Evolutionary conservation across 1,140 invertebrate species (phyloP), one percentile per base, ranked within the genome.

Genomic region (Drosophila lacteicornis): DNA sequence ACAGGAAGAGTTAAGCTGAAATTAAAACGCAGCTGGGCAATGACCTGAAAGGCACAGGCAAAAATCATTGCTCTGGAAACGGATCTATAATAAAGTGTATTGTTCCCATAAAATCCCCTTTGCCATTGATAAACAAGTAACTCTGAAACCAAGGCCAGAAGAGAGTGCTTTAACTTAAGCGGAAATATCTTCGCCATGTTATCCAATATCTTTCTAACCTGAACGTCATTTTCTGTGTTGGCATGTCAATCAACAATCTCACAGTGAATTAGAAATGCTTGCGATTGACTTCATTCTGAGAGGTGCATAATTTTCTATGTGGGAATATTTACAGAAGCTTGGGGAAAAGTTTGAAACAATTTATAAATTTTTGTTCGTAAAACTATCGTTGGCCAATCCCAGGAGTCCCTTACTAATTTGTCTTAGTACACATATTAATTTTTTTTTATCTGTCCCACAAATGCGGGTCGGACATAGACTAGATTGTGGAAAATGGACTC

Each of bases 21-120:
- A 86, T 87, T 87, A 86, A 74, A 86, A 69, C 75, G 70, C 70
- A 87, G 62, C 66, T 80, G 62, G 95, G 91, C 93, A 46, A 33
- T 61, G 17, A 15, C 33, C 27, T 36, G 43, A 56, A 45, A 43
- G 49, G 93, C 75, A 78, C 75, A 70, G 63, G 42, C 22, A 59
- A 45, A 76, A 82, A 73, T 62, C 36, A 38, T 61, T 33, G 19
- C 40, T 33, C 22, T 30, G 40, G 49, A 30, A 46, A 49, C 49
- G 13, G 3, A 57, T 19, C 25, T 36, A 12, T 19, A 22, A 71
- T 50, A 40, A 27, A 71, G 5, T 19, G 25, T 12, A 59, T 42
- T 45, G 17, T 59, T 27, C 8, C 36, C 2, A 3, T 40, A n/a
- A 40, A 56, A 25, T 40, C 19, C 2, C 13, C 4, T 25, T 40